A percentile compares a stretch with the other conserved stretches of the same genome.
These are phyloP conservation scores for Mizuhopecten yessoensis DNA, from an alignment of 1,140 invertebrate species.

Conservation along the genomic window DNA sequence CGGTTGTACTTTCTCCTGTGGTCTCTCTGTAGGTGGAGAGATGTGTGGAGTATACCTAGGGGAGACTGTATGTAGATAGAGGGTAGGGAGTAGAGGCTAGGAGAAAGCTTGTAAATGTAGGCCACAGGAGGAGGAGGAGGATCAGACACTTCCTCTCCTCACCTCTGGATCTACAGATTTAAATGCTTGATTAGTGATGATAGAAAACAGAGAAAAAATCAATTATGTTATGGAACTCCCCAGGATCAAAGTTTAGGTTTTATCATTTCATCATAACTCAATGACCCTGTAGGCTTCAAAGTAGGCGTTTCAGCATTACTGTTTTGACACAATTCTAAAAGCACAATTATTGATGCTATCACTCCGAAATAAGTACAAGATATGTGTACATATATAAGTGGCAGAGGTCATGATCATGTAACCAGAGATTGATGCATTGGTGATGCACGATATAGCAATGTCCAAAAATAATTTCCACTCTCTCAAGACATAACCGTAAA, in stretches of 20 bases:
- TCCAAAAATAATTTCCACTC: too few species aligned
- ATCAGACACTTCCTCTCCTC: neutral
- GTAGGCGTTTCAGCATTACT: too few species aligned
- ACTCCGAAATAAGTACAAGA: neutral
- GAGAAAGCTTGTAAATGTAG: neutral
- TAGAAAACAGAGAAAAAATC: conserved; percentile 25
- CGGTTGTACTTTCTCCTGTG: neutral
- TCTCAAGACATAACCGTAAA: too few species aligned
- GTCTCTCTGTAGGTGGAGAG: neutral
- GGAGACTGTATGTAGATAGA: neutral
- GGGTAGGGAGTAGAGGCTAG: neutral
- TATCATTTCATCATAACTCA: neutral
- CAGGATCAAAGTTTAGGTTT: neutral
- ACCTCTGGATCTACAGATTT: neutral
- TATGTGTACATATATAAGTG: neutral
- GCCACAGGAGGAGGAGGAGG: conserved; percentile 2
- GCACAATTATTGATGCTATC: neutral
- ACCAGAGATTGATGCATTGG: neutral
- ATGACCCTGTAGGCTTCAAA: too few species aligned
- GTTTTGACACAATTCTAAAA: neutral
- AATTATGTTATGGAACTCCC: neutral
- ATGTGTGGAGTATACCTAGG: too few species aligned
- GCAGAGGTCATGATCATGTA: neutral
- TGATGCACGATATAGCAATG: too few species aligned
- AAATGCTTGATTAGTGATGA: conserved; percentile 34